These are phyloP conservation scores for Centrocercus urophasianus DNA, from an alignment of 2,113 vertebrate species.

Conservation along the genomic window DNA sequence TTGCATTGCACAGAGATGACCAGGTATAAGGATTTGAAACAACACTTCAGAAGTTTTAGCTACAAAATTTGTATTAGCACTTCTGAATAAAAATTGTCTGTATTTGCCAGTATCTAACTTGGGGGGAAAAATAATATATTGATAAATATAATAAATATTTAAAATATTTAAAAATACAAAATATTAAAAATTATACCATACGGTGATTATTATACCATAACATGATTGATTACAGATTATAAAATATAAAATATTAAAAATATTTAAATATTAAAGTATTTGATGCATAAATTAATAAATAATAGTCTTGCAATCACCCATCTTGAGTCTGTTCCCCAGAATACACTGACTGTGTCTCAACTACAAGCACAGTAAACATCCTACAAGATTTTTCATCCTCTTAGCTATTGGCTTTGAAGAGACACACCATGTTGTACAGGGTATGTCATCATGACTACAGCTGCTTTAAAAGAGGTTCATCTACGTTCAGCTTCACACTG, in stretches of 20 bases:
- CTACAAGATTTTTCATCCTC: neutral
- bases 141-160: too few species aligned
- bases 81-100: neutral
- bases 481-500: neutral
- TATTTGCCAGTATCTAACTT: neutral
- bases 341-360: neutral
- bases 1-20: constrained; percentile 5
- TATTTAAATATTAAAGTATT: too few species aligned
- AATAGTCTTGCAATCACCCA: neutral
- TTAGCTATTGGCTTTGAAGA: neutral
- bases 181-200: too few species aligned
- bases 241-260: too few species aligned
- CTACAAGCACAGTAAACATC: neutral
- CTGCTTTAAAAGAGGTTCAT: neutral
- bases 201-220: too few species aligned
- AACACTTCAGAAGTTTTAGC: neutral
- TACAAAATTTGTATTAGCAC: neutral
- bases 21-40: neutral
- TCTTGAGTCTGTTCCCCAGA: neutral
- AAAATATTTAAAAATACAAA: too few species aligned
- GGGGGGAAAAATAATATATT: neutral
- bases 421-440: neutral
- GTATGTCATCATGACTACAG: fast-evolving
- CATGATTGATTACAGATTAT: too few species aligned
- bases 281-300: too few species aligned